phyloP scores from a whole-genome alignment of 2,797 vertebrate species.

The Anabas testudineus region DNA sequence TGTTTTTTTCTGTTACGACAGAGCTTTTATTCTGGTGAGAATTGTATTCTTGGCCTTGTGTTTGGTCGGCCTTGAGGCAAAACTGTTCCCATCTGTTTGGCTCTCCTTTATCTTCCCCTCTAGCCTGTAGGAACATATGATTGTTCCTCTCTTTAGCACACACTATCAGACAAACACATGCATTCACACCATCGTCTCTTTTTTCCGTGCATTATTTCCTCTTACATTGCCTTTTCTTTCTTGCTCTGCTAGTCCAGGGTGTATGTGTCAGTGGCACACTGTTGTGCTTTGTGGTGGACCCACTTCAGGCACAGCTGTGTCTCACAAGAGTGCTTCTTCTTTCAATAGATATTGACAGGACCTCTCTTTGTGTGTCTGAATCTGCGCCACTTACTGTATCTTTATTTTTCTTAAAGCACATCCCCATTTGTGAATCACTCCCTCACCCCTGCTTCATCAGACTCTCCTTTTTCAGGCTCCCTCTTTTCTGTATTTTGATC shows the following conservation, averaged over 20 bases:
- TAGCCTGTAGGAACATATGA: slow-evolving; percentile 48
- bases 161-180: background rate
- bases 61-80: slow-evolving; percentile 47
- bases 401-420: slow-evolving; percentile 46
- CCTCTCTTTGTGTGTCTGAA: slow-evolving; percentile 53
- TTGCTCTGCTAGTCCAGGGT: slow-evolving; percentile 53
- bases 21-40: slow-evolving; percentile 40
- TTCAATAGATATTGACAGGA: slow-evolving; percentile 64
- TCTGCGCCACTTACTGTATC: slow-evolving; percentile 51
- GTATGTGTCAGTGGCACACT: slow-evolving; percentile 58
- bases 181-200: slow-evolving; percentile 36
- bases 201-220: slow-evolving; percentile 52
- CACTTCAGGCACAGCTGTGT: slow-evolving; percentile 64
- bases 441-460: slow-evolving; percentile 1
- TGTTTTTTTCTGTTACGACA: slow-evolving; percentile 4
- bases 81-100: slow-evolving; percentile 60
- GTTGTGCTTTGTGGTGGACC: slow-evolving; percentile 52
- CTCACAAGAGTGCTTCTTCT: slow-evolving; percentile 59
- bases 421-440: slow-evolving; percentile 21
- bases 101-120: slow-evolving; percentile 39
- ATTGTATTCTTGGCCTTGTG: slow-evolving; percentile 23
- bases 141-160: slow-evolving; percentile 23
- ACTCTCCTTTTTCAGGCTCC: slow-evolving; percentile 1
- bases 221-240: slow-evolving; percentile 64
- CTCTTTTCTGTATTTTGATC: slow-evolving; percentile 22